These are phyloP conservation scores for Phainopepla nitens DNA, from an alignment of 2,113 vertebrate species.

Conservation along the genomic window DNA sequence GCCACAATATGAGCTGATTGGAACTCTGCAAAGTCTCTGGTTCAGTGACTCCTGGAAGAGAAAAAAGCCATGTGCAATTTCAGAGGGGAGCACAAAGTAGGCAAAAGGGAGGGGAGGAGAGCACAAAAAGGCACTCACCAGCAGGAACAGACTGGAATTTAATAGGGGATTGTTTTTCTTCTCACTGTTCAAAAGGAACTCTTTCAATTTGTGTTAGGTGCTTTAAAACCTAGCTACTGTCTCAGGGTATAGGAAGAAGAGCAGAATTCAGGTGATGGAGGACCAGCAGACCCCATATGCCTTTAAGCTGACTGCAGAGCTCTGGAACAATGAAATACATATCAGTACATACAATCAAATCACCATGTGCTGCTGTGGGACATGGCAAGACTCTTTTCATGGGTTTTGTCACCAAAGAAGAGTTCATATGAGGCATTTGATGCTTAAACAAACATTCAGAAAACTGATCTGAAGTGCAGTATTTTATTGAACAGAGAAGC, in stretches of 20 bases:
- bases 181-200: slow-evolving; percentile 20
- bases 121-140: background rate
- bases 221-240: background rate
- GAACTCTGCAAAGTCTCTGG: slow-evolving; percentile 24
- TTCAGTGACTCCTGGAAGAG: slow-evolving; percentile 35
- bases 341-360: background rate
- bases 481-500: background rate
- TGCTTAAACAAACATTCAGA: background rate
- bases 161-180: slow-evolving; percentile 11
- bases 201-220: background rate
- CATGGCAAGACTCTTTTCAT: background rate
- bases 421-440: background rate
- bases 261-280: background rate
- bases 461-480: background rate
- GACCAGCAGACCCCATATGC: background rate
- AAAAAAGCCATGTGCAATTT: background rate
- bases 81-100: background rate
- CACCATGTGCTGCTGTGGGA: background rate
- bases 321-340: background rate
- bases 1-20: slow-evolving; percentile 32
- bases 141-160: slow-evolving; percentile 7
- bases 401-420: background rate
- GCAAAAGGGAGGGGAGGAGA: background rate
- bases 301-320: background rate
- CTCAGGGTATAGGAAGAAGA: background rate